These are phyloP conservation scores for Tineola bisselliella DNA, from an alignment of 2,888 invertebrate genomes.

Conservation along the genomic window DNA sequence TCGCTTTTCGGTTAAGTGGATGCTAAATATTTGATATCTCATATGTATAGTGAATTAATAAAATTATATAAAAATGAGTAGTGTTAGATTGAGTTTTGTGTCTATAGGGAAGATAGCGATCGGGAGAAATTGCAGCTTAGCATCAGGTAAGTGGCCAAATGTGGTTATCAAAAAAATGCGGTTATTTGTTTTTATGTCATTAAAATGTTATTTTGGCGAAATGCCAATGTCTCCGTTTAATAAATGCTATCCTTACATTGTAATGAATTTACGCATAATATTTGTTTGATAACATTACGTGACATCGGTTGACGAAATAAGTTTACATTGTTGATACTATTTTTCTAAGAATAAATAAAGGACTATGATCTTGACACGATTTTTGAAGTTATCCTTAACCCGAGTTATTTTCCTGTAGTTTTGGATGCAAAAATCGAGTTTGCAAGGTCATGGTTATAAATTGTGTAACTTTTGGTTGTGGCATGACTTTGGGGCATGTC, in stretches of 20 bases:
- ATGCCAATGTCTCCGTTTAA: conserved; percentile 41
- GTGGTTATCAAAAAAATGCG: conserved; percentile 14
- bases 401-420: neutral
- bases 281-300: conserved; percentile 12
- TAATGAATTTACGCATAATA: neutral
- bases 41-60: conserved; percentile 46
- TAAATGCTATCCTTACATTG: conserved; percentile 15
- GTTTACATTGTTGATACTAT: too few relatives aligned
- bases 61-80: conserved; percentile 49
- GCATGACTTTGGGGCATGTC: neutral
- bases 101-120: conserved; percentile 59
- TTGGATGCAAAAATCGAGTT: neutral
- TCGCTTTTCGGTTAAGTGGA: conserved; percentile 37
- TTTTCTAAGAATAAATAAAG: neutral
- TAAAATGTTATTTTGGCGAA: conserved; percentile 41
- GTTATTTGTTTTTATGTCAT: conserved; percentile 22
- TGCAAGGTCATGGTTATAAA: conserved; percentile 7
- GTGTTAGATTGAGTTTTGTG: conserved; percentile 59
- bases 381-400: neutral
- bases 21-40: conserved; percentile 26
- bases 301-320: conserved; percentile 2
- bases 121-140: conserved; percentile 54
- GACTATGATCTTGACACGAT: neutral
- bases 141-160: conserved; percentile 47
- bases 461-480: neutral